phyloP scores from a whole-genome alignment of 2,888 invertebrate genomes.

The Tetragonula carbonaria region DNA sequence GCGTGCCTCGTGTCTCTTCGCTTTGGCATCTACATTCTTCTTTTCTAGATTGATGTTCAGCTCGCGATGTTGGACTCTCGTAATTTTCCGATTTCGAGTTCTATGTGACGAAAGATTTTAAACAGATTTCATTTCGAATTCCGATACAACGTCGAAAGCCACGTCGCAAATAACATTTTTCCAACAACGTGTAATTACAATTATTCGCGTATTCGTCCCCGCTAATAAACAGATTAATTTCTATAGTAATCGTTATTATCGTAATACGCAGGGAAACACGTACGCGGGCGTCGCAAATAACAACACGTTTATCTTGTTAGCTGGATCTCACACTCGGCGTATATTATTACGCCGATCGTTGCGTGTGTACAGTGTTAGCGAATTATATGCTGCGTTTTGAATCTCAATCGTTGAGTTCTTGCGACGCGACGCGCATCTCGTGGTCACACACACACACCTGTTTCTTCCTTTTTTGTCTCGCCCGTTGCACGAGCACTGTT shows the following conservation, averaged over 20 bases:
- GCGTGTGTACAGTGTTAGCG: constrained; percentile 46
- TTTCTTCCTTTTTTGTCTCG: constrained; percentile 3
- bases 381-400: constrained; percentile 57
- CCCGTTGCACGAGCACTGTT: constrained; percentile 1
- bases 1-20: constrained; percentile 14
- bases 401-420: constrained; percentile 51
- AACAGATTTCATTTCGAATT: not conserved
- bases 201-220: not conserved
- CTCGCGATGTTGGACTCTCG: not conserved
- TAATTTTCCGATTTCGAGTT: not conserved
- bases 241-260: constrained; percentile 17
- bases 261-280: constrained; percentile 9
- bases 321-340: constrained; percentile 44
- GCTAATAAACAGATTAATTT: constrained; percentile 36
- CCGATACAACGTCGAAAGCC: not conserved
- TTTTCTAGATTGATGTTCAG: no score
- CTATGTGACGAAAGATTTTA: not conserved
- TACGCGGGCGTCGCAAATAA: constrained; percentile 37
- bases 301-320: constrained; percentile 59
- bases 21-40: constrained; percentile 30
- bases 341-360: constrained; percentile 51
- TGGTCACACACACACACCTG: constrained; percentile 45
- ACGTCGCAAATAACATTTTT: not conserved
- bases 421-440: constrained; percentile 3
- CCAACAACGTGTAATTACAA: not conserved